phyloP scores from a whole-genome alignment of 2,888 invertebrate species.

The Nymphalis urticae region DNA sequence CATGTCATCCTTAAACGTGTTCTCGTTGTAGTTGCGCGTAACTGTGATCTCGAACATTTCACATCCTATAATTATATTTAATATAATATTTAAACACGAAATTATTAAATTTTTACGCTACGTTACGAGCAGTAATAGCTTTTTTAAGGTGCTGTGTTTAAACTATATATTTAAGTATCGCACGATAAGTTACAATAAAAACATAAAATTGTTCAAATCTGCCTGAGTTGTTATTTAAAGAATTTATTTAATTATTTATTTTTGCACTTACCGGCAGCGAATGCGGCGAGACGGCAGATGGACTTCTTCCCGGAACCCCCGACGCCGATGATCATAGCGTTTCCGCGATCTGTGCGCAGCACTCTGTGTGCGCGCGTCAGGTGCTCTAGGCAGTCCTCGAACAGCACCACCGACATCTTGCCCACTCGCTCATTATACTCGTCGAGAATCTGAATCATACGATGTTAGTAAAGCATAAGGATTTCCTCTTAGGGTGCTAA shows the following conservation, averaged over 20 bases:
- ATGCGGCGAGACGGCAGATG: constrained; percentile 89
- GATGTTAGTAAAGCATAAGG: no score
- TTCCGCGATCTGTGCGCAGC: constrained; percentile 90
- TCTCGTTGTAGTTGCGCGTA: constrained; percentile 92
- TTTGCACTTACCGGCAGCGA: constrained; percentile 85
- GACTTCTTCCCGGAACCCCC: constrained; percentile 95
- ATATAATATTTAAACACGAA: background rate
- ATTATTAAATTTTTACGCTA: background rate
- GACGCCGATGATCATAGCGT: constrained; percentile 92
- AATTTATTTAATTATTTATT: no score
- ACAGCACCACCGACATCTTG: constrained; percentile 91
- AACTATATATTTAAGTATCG: no score
- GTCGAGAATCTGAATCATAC: constrained; percentile 84
- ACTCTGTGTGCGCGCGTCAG: constrained; percentile 92
- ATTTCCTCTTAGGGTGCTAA: no score
- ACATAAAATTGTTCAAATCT: no score
- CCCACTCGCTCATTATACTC: constrained; percentile 90
- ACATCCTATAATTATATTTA: constrained; percentile 72
- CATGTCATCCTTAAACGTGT: constrained; percentile 91
- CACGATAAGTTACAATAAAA: no score
- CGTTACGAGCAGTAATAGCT: background rate
- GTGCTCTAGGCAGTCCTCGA: constrained; percentile 96
- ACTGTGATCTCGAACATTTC: constrained; percentile 91
- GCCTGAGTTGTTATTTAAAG: no score
- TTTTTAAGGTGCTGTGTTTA: no score